These are phyloP conservation scores for Alexandromys oeconomus DNA, from an alignment of 2,797 vertebrate genomes.

Conservation along the genomic window DNA sequence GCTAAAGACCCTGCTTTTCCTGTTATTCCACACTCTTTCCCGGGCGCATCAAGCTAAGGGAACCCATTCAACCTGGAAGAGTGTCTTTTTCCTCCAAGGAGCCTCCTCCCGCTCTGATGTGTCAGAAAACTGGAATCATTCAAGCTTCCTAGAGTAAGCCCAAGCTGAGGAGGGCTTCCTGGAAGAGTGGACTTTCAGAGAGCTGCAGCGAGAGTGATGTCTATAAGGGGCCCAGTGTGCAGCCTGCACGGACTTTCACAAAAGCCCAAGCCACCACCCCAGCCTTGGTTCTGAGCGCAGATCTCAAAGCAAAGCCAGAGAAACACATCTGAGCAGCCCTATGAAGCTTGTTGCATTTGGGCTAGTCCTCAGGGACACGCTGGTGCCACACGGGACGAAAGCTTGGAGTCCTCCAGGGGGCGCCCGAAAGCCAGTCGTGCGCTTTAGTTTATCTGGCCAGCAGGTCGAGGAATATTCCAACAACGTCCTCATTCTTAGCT, in stretches of 20 bases:
- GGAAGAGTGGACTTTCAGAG: not conserved
- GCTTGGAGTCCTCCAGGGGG: conserved; percentile 58
- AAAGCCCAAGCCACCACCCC: not conserved
- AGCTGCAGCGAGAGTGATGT: not conserved
- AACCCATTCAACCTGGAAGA: not conserved
- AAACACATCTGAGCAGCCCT: not conserved
- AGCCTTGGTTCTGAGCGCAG: not conserved
- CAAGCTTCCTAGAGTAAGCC: not conserved
- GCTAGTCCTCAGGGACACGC: not conserved
- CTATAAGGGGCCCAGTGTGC: not conserved
- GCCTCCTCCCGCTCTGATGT: not conserved
- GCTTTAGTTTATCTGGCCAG: conserved; percentile 64
- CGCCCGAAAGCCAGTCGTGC: conserved; percentile 20
- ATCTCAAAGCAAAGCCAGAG: conserved; percentile 21
- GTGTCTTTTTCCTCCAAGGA: not conserved
- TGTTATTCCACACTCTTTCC: not conserved
- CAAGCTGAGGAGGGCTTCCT: not conserved
- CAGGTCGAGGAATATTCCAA: conserved; percentile 84
- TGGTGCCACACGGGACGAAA: not conserved
- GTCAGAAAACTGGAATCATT: conserved; percentile 2
- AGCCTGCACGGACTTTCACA: not conserved
- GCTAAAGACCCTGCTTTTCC: not conserved
- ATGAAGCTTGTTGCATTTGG: not conserved
- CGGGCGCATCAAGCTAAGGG: not conserved
- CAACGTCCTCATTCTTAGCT: conserved; percentile 78